Percentiles rank a stretch among this genome's conserved stretches.
phyloP scores from a whole-genome alignment of 2,888 invertebrate genomes.

The Amblyjoppa fuscipennis region DNA sequence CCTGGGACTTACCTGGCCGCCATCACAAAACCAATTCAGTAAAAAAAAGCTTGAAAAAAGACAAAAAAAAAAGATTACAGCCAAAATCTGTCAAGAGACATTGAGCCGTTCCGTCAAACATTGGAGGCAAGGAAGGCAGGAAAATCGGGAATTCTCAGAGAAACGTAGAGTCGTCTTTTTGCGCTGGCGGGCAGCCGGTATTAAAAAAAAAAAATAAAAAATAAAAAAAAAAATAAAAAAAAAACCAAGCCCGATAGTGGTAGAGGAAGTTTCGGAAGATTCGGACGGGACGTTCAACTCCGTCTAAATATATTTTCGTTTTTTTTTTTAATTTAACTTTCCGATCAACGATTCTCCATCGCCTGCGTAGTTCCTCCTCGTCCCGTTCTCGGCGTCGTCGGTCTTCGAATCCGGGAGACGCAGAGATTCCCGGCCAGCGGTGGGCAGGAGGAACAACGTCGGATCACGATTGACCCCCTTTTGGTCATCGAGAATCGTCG shows the following conservation, averaged over 20 bases:
- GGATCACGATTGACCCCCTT: slow-evolving; percentile 68
- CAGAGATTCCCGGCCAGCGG: slow-evolving; percentile 34
- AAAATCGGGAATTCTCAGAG: too few species aligned
- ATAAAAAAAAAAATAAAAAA: too few species aligned
- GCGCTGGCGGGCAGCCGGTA: too few species aligned
- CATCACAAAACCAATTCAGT: too few species aligned
- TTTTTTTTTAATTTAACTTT: slow-evolving; percentile 44
- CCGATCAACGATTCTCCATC: slow-evolving; percentile 42
- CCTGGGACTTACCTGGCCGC: too few species aligned
- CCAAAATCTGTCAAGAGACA: too few species aligned
- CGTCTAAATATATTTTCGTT: neutral
- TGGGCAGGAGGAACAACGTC: slow-evolving; percentile 35
- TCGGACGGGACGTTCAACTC: slow-evolving; percentile 41
- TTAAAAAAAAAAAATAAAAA: neutral
- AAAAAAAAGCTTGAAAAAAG: too few species aligned
- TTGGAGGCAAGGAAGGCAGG: too few species aligned
- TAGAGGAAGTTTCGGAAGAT: neutral
- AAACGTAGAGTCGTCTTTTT: too few species aligned
- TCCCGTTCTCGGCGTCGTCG: slow-evolving; percentile 23
- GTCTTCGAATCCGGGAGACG: slow-evolving; percentile 13
- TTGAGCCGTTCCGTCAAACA: too few species aligned
- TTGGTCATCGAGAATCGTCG: slow-evolving; percentile 58
- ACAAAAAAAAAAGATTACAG: too few species aligned
- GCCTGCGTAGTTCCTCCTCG: slow-evolving; percentile 26
- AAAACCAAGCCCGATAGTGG: neutral